Evolutionary conservation across 2,113 vertebrate species (phyloP).

Genomic region (Mastomys natalensis): DNA sequence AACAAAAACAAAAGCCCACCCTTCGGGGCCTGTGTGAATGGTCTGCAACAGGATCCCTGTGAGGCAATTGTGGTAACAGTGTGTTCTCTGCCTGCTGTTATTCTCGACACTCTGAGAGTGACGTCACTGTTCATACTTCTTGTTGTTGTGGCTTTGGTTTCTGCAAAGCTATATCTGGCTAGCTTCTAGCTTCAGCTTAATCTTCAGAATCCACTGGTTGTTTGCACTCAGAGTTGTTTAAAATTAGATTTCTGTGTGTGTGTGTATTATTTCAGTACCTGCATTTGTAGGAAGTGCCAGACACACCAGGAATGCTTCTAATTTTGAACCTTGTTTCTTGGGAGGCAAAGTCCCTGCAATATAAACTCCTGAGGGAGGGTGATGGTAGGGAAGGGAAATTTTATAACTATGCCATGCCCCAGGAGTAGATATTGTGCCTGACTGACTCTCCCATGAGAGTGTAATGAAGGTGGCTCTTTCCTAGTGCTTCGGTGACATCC

Average conservation of each 20-base stretch:
- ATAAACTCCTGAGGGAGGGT: constrained; percentile 17
- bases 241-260: constrained; percentile 61
- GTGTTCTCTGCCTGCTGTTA: constrained; percentile 73
- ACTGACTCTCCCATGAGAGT: not conserved
- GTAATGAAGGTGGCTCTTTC: not conserved
- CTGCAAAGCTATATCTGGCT: constrained; percentile 67
- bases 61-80: constrained; percentile 49
- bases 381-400: not conserved
- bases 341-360: not conserved
- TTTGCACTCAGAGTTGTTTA: constrained; percentile 55
- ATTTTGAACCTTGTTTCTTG: not conserved
- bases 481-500: not conserved
- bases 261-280: constrained; percentile 58
- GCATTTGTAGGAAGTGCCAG: constrained; percentile 48
- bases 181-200: constrained; percentile 60
- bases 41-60: constrained; percentile 39
- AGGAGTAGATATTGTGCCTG: not conserved
- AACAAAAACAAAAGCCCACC: not conserved
- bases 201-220: constrained; percentile 39
- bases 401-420: not conserved
- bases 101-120: constrained; percentile 67
- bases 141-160: constrained; percentile 74
- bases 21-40: constrained; percentile 10
- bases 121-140: constrained; percentile 74
- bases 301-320: not conserved